phyloP scores from a whole-genome alignment of 2,113 vertebrate species.

The Poeciliopsis prolifica region DNA sequence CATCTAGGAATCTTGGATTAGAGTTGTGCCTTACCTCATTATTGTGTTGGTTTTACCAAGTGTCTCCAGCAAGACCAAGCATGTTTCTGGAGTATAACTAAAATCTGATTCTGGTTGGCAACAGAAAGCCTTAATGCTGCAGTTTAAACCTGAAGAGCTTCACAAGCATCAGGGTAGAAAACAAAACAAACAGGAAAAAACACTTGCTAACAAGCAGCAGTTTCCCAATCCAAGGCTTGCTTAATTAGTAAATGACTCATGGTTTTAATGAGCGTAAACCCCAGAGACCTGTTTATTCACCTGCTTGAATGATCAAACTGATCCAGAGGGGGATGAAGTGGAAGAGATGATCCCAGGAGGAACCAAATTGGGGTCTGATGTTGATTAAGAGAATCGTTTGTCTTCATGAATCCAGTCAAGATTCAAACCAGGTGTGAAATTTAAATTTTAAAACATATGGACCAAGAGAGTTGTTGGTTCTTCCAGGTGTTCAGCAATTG shows the following conservation, averaged over 20 bases:
- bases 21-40: not conserved
- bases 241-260: conserved; percentile 18
- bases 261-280: conserved; percentile 8
- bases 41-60: no score
- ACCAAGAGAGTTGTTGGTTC: no score
- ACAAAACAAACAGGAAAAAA: not conserved
- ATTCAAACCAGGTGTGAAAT: no score
- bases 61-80: not conserved
- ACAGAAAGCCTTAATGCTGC: not conserved
- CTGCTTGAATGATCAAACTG: no score
- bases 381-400: not conserved
- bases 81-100: not conserved
- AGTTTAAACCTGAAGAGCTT: not conserved
- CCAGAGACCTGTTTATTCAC: not conserved
- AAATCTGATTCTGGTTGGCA: not conserved
- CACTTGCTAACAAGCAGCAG: not conserved
- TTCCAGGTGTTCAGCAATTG: no score
- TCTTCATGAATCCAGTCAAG: not conserved
- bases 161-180: not conserved
- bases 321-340: not conserved
- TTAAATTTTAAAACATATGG: no score
- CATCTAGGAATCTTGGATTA: not conserved
- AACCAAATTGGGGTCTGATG: no score
- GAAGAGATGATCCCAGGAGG: not conserved
- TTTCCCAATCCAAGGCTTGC: not conserved